Percentiles rank a stretch among this genome's conserved stretches.
phyloP scores from a whole-genome alignment of 2,797 vertebrate genomes.

The Momotus momota region DNA sequence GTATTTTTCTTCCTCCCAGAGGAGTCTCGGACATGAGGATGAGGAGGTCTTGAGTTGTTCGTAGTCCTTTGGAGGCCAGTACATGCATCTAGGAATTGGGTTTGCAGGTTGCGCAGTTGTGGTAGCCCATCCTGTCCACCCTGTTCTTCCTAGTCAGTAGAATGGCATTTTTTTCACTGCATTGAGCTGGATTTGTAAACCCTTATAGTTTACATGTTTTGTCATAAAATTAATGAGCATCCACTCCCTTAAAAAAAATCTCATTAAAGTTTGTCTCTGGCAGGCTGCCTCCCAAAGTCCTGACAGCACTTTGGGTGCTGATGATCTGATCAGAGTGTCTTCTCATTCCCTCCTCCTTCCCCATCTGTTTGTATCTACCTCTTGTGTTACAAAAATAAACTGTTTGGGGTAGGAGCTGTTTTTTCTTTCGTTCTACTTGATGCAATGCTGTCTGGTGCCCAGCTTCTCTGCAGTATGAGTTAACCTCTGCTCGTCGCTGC shows the following conservation, averaged over 20 bases:
- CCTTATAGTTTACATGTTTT: conserved; percentile 43
- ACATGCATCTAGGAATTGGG: rapidly evolving
- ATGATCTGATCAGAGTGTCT: not conserved
- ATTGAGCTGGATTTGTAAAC: not conserved
- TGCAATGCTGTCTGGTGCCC: not conserved
- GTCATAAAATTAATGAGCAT: conserved; percentile 55
- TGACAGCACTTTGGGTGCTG: conserved; percentile 47
- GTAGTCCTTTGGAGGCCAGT: not conserved
- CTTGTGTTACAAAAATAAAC: conserved; percentile 51
- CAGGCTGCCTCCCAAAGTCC: conserved; percentile 44
- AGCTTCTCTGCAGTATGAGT: not conserved
- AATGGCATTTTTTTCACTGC: not conserved
- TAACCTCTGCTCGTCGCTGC: not conserved
- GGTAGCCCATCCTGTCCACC: not conserved
- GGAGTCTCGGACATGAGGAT: not conserved
- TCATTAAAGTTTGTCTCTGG: conserved; percentile 47
- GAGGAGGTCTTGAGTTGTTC: not conserved
- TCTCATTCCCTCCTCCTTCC: conserved; percentile 63
- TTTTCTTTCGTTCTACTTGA: not conserved
- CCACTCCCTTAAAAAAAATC: conserved; percentile 40
- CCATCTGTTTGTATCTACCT: conserved; percentile 62
- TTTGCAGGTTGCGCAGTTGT: not conserved
- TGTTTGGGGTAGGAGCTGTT: not conserved
- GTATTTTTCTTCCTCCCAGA: not conserved
- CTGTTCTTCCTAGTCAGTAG: not conserved